These are phyloP conservation scores for Euthynnus affinis DNA, from an alignment of 2,797 vertebrate species.

Conservation along the genomic window DNA sequence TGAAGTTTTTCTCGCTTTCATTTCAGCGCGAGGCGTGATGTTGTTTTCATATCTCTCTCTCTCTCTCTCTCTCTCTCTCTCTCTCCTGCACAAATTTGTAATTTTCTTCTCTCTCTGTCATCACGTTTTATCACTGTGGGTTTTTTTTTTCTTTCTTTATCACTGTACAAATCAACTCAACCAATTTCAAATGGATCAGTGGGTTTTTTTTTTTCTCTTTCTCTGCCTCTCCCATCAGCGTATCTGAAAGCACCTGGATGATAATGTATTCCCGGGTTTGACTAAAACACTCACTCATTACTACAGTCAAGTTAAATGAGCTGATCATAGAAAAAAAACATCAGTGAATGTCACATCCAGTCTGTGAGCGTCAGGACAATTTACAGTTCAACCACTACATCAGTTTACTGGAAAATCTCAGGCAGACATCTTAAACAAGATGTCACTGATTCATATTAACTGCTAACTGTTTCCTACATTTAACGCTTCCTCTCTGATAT, in stretches of 20 bases:
- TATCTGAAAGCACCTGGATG: constrained; percentile 50
- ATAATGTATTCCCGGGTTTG: constrained; percentile 15
- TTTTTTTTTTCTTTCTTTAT: constrained; percentile 35
- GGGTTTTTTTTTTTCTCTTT: constrained; percentile 13
- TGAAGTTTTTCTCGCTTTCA: constrained; percentile 65
- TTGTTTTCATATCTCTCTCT: constrained; percentile 66
- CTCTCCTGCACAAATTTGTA: constrained; percentile 63
- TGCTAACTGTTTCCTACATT: too few relatives aligned
- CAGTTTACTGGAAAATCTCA: not conserved
- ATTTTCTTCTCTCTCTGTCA: constrained; percentile 69
- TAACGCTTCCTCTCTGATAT: too few relatives aligned
- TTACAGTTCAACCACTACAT: not conserved
- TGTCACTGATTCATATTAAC: not conserved
- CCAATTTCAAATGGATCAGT: constrained; percentile 65
- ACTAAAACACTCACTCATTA: constrained; percentile 37
- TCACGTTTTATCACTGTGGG: constrained; percentile 51
- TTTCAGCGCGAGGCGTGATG: constrained; percentile 41
- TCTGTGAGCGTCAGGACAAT: not conserved
- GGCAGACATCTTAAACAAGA: not conserved
- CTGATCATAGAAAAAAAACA: constrained; percentile 39
- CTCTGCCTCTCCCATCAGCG: constrained; percentile 5
- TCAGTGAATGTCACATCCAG: constrained; percentile 1
- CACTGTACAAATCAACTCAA: constrained; percentile 59
- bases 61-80: too few relatives aligned
- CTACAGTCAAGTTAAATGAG: constrained; percentile 40